Conservation (phyloP, 2,797 vertebrate genomes). For the Sebastes kiyomatsui region DNA sequence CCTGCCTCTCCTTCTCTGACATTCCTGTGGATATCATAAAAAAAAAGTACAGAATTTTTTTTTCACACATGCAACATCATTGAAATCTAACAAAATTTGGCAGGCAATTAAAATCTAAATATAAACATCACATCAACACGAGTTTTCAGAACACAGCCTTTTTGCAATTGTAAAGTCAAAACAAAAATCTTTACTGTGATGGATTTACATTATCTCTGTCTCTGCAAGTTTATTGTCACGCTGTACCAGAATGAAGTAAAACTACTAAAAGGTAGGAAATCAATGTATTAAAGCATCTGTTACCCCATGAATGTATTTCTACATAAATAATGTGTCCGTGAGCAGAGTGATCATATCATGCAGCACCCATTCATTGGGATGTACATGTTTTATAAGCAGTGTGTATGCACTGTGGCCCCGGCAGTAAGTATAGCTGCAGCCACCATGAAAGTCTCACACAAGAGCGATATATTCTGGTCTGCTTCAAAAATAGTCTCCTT, state of each 20-base stretch:
- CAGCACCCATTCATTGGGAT: slow-evolving; percentile 7
- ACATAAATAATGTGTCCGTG: background rate
- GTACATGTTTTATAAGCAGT: background rate
- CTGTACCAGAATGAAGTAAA: no score
- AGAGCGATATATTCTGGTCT: slow-evolving; percentile 64
- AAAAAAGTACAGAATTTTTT: background rate
- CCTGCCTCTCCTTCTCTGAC: slow-evolving; percentile 88
- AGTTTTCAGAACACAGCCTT: background rate
- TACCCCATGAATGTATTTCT: background rate
- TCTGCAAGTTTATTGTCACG: no score
- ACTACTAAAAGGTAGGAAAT: no score
- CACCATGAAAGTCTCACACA: slow-evolving; percentile 70
- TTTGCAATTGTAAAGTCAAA: background rate
- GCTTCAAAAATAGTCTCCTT: slow-evolving; percentile 68
- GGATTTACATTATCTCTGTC: no score
- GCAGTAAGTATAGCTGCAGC: slow-evolving; percentile 78
- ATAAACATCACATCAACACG: background rate
- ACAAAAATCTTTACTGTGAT: no score
- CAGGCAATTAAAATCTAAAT: background rate
- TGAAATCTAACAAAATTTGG: background rate
- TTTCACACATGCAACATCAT: background rate
- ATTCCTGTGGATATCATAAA: slow-evolving; percentile 76
- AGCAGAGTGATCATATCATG: background rate
- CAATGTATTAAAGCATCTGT: background rate
- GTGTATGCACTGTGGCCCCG: slow-evolving; percentile 30